Evolutionary conservation across 64 coral and sea anemone genomes (phyloP).

Genomic region (Anthopleura sola): DNA sequence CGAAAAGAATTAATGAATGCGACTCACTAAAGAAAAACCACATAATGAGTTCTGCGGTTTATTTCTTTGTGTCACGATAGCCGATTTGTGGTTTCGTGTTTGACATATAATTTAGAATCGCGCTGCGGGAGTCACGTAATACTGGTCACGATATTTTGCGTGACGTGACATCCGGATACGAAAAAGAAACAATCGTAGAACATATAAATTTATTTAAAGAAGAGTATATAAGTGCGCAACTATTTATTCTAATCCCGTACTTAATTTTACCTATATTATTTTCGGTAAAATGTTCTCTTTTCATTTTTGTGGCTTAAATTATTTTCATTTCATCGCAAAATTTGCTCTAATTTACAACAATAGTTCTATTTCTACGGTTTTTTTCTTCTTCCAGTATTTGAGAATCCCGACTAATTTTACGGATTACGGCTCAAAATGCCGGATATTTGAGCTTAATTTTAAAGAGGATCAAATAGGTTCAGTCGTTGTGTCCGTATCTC

Average conservation of each 20-base stretch:
- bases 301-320: too few relatives aligned
- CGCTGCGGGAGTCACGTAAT: neutral
- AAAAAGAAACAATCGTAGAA: neutral
- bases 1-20: too few relatives aligned
- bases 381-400: neutral
- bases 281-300: too few relatives aligned
- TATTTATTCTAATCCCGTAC: too few relatives aligned
- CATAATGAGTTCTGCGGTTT: neutral
- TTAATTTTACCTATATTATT: too few relatives aligned
- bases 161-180: neutral
- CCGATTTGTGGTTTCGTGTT: neutral
- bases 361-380: too few relatives aligned
- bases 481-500: neutral
- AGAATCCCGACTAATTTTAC: neutral
- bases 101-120: too few relatives aligned
- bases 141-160: neutral
- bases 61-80: neutral
- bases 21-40: too few relatives aligned
- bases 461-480: neutral
- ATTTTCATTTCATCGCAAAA: too few relatives aligned
- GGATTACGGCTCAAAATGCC: neutral
- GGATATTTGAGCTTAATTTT: neutral
- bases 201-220: too few relatives aligned
- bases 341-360: too few relatives aligned
- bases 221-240: too few relatives aligned